Evolutionary conservation across 2,797 vertebrate genomes (phyloP), one percentile per base, ranked within the genome.

Genomic region (Sebastes goodei): DNA sequence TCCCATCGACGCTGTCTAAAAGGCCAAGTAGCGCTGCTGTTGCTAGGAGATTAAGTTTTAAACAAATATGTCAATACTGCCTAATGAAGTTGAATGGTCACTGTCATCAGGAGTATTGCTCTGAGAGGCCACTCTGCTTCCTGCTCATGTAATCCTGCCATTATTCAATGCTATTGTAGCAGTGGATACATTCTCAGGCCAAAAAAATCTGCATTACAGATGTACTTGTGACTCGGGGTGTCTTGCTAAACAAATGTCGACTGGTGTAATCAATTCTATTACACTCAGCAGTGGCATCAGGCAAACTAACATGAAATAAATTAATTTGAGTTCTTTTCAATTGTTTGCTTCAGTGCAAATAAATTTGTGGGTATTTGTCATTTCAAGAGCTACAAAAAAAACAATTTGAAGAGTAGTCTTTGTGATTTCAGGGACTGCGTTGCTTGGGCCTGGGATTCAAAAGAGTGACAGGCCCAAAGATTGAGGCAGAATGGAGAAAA

Each of bases 11-110:
- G 73, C 71, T 56, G 52, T 83, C 68, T 80, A 87, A 93, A 93
- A 92, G 89, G 85, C 87, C 83, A 90, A 78, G 62, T 71, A 78
- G 81, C 76, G 6, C 65, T n/a, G 17, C 75, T 84, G 79, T 85
- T 91, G 81, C 87, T 81, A 81, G 62, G 83, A 90, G 90, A 94
- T 91, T 91, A 90, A 85, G 68, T 86, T 89, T 77, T 69, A 38
- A 91, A 91, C 78, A 91, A 90, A 86, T 78, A 68, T 86, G 88
- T 93, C 89, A 42, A 93, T 94, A 89, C 70, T 68, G 25, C 70
- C 82, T 94, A 95, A 94, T 95, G 86, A 95, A 94, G 89, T 85
- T 85, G 87, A 91, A 94, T 93, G 82, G 85, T 78, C 60, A 67
- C 82, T 76, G 84, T 89, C 82, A 86, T 78, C 65, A 15, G 57